Percentiles rank a stretch among this genome's conserved stretches.
Evolutionary conservation across 2,888 invertebrate species (phyloP).

Genomic region (Dysmachus trigonus): DNA sequence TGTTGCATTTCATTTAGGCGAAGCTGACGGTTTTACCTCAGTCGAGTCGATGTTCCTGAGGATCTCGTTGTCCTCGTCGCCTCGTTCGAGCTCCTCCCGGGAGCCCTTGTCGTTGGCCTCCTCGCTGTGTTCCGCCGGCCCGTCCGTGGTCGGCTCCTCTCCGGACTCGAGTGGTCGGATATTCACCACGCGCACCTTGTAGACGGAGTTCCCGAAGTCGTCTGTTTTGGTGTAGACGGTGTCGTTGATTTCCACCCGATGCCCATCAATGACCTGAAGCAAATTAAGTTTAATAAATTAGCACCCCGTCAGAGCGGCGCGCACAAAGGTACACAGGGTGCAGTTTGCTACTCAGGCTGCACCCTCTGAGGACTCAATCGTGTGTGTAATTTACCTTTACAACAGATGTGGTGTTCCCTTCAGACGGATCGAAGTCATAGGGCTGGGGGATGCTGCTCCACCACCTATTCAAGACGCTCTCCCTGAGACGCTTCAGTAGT

Average conservation of each 20-base stretch:
- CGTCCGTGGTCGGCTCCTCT: slow-evolving; percentile 2
- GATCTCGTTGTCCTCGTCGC: slow-evolving; percentile 59
- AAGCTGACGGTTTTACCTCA: slow-evolving; percentile 58
- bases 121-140: neutral
- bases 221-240: slow-evolving; percentile 66
- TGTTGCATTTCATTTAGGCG: slow-evolving; percentile 40
- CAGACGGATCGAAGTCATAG: slow-evolving; percentile 53
- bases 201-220: slow-evolving; percentile 58
- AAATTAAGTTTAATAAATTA: neutral
- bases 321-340: neutral
- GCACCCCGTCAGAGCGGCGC: neutral
- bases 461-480: slow-evolving; percentile 18
- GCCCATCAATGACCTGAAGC: slow-evolving; percentile 67
- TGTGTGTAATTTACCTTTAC: slow-evolving; percentile 58
- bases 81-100: slow-evolving; percentile 50
- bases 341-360: neutral
- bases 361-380: neutral
- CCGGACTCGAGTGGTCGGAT: slow-evolving; percentile 64
- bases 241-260: slow-evolving; percentile 68
- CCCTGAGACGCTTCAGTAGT: slow-evolving; percentile 59
- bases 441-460: slow-evolving; percentile 5
- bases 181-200: slow-evolving; percentile 67
- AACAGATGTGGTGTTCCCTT: slow-evolving; percentile 63
- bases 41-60: slow-evolving; percentile 58
- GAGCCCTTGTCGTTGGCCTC: slow-evolving; percentile 21